A percentile compares a stretch with the other conserved stretches of the same genome.
phyloP scores from a whole-genome alignment of 2,888 invertebrate genomes.

The Crematogaster levior region DNA sequence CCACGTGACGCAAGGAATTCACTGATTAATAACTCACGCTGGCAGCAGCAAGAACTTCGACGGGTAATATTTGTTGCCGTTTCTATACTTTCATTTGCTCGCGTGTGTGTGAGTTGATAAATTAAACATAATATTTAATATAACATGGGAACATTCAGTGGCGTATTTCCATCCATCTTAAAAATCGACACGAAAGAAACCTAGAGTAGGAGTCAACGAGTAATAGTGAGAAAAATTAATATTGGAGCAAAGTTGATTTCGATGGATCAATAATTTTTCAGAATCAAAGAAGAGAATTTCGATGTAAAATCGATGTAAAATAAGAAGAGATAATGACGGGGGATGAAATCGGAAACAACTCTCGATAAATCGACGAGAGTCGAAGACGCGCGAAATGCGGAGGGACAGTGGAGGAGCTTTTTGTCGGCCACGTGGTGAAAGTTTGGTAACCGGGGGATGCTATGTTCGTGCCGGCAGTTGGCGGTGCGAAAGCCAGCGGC shows the following conservation, averaged over 20 bases:
- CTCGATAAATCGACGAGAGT: background rate
- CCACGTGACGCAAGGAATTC: conserved; percentile 53
- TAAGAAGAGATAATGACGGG: background rate
- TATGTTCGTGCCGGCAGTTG: conserved; percentile 35
- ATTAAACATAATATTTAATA: background rate
- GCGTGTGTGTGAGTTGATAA: conserved; percentile 25
- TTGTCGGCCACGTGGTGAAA: conserved; percentile 56
- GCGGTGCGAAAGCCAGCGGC: conserved; percentile 32
- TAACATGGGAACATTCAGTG: background rate
- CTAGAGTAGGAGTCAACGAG: background rate
- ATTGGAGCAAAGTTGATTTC: background rate
- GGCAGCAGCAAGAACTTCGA: conserved; percentile 41
- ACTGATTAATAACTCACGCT: conserved; percentile 72
- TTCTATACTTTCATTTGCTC: conserved; percentile 2
- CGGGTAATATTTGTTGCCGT: conserved; percentile 1
- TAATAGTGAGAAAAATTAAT: background rate
- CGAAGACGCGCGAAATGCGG: background rate
- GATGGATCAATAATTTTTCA: background rate
- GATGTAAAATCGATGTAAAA: background rate
- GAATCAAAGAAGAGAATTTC: background rate
- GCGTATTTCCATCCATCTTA: background rate
- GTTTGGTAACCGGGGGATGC: conserved; percentile 58
- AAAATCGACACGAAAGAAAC: background rate
- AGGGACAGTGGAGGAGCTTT: background rate
- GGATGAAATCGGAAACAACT: background rate